These are phyloP conservation scores for Macrosiphum euphorbiae DNA, from an alignment of 2,888 invertebrate species.

Conservation along the genomic window DNA sequence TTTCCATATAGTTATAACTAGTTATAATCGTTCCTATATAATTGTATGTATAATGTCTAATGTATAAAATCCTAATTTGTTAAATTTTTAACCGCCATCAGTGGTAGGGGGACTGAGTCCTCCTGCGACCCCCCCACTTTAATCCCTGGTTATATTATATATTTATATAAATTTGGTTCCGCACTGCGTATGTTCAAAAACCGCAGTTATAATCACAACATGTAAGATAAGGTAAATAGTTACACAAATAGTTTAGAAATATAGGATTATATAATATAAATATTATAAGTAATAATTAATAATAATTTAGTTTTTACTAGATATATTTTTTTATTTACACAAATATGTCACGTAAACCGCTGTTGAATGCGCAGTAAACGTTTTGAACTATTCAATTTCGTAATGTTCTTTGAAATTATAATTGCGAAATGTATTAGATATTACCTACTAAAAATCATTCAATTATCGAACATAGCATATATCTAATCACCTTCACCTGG, in stretches of 20 bases:
- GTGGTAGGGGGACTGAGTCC: too few relatives aligned
- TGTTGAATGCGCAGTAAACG: not conserved
- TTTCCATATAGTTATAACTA: too few relatives aligned
- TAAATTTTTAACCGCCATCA: too few relatives aligned
- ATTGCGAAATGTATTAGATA: not conserved
- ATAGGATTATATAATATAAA: not conserved
- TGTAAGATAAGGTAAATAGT: not conserved
- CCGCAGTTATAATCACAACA: not conserved
- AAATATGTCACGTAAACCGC: not conserved
- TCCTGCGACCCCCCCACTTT: too few relatives aligned
- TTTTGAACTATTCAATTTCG: constrained; percentile 9
- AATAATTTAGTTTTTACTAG: not conserved
- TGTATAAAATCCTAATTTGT: too few relatives aligned
- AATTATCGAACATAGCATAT: not conserved
- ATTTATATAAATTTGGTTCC: not conserved
- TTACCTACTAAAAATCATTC: not conserved
- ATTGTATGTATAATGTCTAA: too few relatives aligned
- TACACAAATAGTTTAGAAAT: too few relatives aligned
- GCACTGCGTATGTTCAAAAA: not conserved
- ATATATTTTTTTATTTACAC: constrained; percentile 5
- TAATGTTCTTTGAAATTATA: not conserved
- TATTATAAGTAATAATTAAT: not conserved
- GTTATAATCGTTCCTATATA: too few relatives aligned
- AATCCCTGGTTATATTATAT: too few relatives aligned
- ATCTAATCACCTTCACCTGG: too few relatives aligned